phyloP scores from a whole-genome alignment of 2,888 invertebrate genomes.

The Podotricha telesiphe region DNA sequence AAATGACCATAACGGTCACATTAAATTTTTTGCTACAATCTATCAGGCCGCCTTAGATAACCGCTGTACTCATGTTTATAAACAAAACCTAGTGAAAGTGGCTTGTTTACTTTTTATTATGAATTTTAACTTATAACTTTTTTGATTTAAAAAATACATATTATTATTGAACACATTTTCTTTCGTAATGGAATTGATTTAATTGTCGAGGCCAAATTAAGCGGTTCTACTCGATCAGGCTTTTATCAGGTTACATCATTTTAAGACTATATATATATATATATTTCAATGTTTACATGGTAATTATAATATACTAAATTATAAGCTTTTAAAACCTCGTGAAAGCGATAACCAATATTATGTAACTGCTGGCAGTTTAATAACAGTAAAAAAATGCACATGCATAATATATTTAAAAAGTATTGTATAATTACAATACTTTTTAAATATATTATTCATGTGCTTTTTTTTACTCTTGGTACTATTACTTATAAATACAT shows the following conservation, averaged over 20 bases:
- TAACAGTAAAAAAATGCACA: too few species aligned
- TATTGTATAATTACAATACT: too few species aligned
- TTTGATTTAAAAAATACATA: neutral
- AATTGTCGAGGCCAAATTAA: neutral
- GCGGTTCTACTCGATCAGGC: neutral
- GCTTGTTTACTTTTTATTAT: slow-evolving; percentile 10
- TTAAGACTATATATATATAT: neutral
- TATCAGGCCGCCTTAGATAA: neutral
- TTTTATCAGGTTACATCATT: neutral
- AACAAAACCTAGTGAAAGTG: slow-evolving; percentile 24
- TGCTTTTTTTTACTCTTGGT: too few species aligned
- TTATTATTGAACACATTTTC: neutral
- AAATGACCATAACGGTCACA: neutral
- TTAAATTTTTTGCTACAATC: slow-evolving; percentile 11
- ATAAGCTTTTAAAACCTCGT: neutral
- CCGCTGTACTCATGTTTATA: slow-evolving; percentile 19
- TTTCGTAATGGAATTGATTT: neutral
- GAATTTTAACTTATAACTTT: slow-evolving; percentile 4
- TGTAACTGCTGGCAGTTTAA: too few species aligned
- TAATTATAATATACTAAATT: neutral
- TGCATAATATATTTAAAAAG: too few species aligned
- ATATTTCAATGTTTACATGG: neutral
- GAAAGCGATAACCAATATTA: neutral
- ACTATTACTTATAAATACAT: too few species aligned
- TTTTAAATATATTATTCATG: too few species aligned